Conservation (phyloP, 2,888 invertebrate genomes). For the Idaea biselata region DNA sequence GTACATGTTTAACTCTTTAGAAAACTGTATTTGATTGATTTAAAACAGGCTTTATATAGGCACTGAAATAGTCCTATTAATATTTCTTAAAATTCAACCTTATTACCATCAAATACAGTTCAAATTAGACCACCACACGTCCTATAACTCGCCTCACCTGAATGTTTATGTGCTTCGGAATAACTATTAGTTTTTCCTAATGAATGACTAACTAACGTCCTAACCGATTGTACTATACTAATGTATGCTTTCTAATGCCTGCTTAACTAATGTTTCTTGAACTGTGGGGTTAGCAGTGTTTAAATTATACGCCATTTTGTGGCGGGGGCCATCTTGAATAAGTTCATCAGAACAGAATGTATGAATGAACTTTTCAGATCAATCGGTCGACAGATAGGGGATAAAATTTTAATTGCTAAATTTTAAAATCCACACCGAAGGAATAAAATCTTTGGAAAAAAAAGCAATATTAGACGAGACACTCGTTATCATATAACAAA, state of each 20-base stretch:
- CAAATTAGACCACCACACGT: conserved; percentile 34
- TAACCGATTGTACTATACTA: conserved; percentile 32
- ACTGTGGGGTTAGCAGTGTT: conserved; percentile 55
- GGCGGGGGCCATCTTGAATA: too few species aligned
- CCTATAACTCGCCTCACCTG: conserved; percentile 45
- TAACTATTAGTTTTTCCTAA: conserved; percentile 29
- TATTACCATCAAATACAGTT: conserved; percentile 42
- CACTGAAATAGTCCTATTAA: background rate
- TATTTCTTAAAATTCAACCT: background rate
- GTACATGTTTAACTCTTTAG: conserved; percentile 28
- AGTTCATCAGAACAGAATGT: too few species aligned
- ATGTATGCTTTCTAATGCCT: conserved; percentile 36
- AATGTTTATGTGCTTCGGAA: conserved; percentile 48
- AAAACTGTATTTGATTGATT: background rate
- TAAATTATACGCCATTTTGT: too few species aligned
- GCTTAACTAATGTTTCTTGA: conserved; percentile 67
- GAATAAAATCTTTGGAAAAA: too few species aligned
- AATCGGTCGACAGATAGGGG: too few species aligned
- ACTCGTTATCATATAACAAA: too few species aligned
- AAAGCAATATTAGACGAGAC: too few species aligned
- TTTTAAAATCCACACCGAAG: too few species aligned
- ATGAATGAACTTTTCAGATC: too few species aligned
- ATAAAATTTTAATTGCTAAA: too few species aligned
- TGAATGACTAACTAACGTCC: conserved; percentile 36
- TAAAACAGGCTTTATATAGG: background rate